Evolutionary conservation across 2,888 invertebrate genomes (phyloP), one percentile per base, ranked within the genome.

Genomic region (Nesidiocoris tenuis): DNA sequence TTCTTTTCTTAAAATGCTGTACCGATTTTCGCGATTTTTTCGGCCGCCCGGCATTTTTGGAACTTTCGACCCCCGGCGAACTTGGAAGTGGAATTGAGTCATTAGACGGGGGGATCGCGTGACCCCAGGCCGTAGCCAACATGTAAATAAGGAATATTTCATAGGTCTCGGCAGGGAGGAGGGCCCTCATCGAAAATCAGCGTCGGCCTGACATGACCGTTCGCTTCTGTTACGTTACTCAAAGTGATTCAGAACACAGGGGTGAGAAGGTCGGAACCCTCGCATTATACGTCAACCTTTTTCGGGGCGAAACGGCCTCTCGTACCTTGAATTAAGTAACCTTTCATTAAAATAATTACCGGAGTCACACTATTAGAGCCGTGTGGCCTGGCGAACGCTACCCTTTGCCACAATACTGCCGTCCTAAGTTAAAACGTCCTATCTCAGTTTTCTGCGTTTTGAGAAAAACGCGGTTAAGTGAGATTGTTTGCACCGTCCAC

Each of bases 131-230:
- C 67, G 21, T 54, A 56, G 67, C 56, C 39, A 67, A 67, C 67
- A 67, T 67, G 67, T 67, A 67, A 67, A 67, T 67, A 67, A 55
- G 54, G 67, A 67, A 67, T 67, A 67, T 67, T 67, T 67, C 67
- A 67, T 67, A 17, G 21, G 21, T 19, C 22, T 18, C 56, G n/a
- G 18, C 65, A n/a, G n/a, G n/a, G n/a, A n/a, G 39, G 39, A 39
- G 12, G 39, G 39, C 39, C 39, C 39, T 39, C 39, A 39, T 39
- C 39, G 39, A 39, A 39, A 39, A 39, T 39, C 39, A 39, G 39
- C 39, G 39, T 39, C 39, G 39, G 39, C 39, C 39, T 39, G 39
- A 39, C 39, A 39, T 39, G 12, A 39, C 39, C 39, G 39, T 12
- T 39, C 39, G 39, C 39, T 39, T 12, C 39, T 39, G 39, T 39